Evolutionary conservation across 2,797 vertebrate genomes (phyloP), one percentile per base, ranked within the genome.

Genomic region (Uromys caudimaculatus): DNA sequence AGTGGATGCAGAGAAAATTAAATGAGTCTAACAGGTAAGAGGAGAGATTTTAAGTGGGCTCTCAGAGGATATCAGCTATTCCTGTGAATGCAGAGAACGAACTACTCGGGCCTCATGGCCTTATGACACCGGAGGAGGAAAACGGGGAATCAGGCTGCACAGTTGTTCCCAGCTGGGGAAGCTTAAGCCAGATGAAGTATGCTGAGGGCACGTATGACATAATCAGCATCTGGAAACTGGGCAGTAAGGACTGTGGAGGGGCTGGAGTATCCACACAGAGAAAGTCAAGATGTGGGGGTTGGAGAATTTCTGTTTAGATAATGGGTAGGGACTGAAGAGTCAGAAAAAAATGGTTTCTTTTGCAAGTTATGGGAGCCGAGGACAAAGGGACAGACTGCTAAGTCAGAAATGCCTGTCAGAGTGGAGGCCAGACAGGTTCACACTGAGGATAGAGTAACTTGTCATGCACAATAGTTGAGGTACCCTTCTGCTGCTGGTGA

Each of bases 11-110:
- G 94, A 81, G 76, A 94, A 93, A 91, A 95, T 95, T 93, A 97
- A 97, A 95, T 85, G 91, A 96, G 76, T 95, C 24, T 95, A 94
- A 95, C 52, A 96, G 76, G 23, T 91, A 77, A 96, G 50, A 91
- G 24, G 50, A 93, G 90, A 86, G 94, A 84, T 94, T 95, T 93
- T 95, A 95, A 96, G 75, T 84, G 91, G 91, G 86, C 75, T 50
- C 75, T 87, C 35, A 47, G 89, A 96, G 75, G 44, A 89, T 92
- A 92, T 6, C 1, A 35, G 52, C 52, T 84, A 54, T 95, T 95
- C 94, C 52, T 24, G 2, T 0, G n/a, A 41, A 35, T 16, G 10
- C 90, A 81, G 52, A 94, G 81, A 67, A 12, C 60, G 64, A 83
- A 84, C 32, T 67, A 21, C 24, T 47, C 64, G 16, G 82, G n/a